Conservation (phyloP, 2,888 invertebrate genomes). For the Branchipolynoe longqiensis region DNA sequence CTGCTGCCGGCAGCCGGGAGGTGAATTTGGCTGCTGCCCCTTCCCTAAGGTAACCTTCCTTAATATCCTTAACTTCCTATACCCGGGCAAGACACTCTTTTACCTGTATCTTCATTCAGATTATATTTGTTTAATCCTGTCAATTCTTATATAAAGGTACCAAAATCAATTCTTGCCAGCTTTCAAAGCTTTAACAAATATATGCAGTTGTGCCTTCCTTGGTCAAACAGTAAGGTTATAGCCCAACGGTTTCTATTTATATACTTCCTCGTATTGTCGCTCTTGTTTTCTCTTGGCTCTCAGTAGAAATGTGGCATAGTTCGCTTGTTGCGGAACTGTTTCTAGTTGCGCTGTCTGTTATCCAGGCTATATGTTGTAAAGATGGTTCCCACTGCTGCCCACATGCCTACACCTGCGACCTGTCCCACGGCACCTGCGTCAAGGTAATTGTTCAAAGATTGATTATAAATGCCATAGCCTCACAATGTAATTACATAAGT, state of each 20-base stretch:
- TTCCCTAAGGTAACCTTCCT: conserved; percentile 70
- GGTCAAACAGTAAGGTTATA: no score
- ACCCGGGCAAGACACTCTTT: background rate
- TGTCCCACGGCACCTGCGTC: conserved; percentile 42
- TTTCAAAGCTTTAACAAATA: no score
- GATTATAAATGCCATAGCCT: no score
- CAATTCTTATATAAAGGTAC: background rate
- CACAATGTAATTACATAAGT: no score
- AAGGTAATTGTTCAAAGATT: conserved; percentile 13
- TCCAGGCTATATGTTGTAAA: conserved; percentile 59
- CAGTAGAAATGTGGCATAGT: no score
- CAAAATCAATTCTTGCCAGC: background rate
- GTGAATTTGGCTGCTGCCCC: conserved; percentile 78
- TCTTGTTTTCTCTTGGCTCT: no score
- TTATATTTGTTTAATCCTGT: background rate
- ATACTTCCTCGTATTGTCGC: no score
- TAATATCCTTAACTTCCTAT: background rate
- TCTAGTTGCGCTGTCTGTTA: no score
- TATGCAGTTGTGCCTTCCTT: no score
- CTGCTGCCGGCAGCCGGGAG: conserved; percentile 73
- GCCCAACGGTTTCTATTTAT: no score
- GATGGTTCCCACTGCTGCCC: conserved; percentile 60
- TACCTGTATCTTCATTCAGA: background rate
- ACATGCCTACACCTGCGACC: conserved; percentile 49
- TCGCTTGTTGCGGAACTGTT: no score